Evolutionary conservation across 1,140 invertebrate species (phyloP).

Genomic region (Drosophila malerkotliana): DNA sequence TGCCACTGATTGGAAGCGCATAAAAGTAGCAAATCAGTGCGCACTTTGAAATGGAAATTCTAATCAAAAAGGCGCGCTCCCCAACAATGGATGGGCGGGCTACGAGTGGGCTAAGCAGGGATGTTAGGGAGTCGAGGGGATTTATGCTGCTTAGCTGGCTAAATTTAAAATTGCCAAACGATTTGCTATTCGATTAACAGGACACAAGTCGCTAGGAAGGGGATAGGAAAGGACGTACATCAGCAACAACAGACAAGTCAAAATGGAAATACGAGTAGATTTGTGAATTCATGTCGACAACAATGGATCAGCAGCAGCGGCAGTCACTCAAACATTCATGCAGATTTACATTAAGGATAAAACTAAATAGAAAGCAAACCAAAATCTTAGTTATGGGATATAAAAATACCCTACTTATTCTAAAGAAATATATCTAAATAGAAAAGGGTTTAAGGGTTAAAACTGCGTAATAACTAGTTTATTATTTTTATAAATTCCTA

Average conservation of each 20-base stretch:
- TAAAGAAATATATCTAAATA: neutral
- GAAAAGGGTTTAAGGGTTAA: neutral
- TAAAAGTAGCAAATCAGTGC: constrained; percentile 77
- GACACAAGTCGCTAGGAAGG: constrained; percentile 38
- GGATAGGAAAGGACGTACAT: constrained; percentile 24
- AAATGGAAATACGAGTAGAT: constrained; percentile 68
- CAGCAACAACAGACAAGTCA: constrained; percentile 55
- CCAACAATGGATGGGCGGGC: constrained; percentile 14
- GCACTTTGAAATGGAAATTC: constrained; percentile 80
- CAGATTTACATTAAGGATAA: constrained; percentile 47
- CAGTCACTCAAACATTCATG: constrained; percentile 36
- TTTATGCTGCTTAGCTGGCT: constrained; percentile 67
- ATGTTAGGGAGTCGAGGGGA: neutral
- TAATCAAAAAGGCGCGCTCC: constrained; percentile 66
- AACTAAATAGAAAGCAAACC: constrained; percentile 47
- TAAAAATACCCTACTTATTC: constrained; percentile 17
- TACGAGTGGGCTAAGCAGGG: neutral
- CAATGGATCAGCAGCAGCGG: constrained; percentile 52
- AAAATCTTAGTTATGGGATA: neutral
- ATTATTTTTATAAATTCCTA: neutral
- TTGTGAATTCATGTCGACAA: constrained; percentile 77
- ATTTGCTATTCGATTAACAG: constrained; percentile 79
- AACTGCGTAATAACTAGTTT: neutral
- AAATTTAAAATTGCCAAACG: constrained; percentile 77
- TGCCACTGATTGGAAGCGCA: constrained; percentile 73